A percentile compares a stretch with the other conserved stretches of the same genome.
These are phyloP conservation scores for Oscheius sp. DNA, from an alignment of 2,888 invertebrate genomes.

Conservation along the genomic window DNA sequence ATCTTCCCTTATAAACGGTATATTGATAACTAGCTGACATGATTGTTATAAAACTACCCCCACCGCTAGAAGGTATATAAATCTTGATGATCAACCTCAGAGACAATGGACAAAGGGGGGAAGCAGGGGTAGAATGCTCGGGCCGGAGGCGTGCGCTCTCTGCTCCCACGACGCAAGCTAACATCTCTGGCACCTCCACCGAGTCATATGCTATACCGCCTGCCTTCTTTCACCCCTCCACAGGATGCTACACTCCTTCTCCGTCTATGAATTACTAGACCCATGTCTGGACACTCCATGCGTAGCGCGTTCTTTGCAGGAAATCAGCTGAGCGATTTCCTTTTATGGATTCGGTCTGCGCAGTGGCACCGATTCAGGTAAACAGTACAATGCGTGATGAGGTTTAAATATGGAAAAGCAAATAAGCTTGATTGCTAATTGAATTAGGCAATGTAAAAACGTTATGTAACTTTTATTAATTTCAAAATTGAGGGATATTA, in stretches of 20 bases:
- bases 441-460: too few relatives aligned
- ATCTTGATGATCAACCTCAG: too few relatives aligned
- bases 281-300: slow-evolving; percentile 12
- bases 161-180: slow-evolving; percentile 21
- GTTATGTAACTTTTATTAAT: too few relatives aligned
- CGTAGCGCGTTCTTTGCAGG: slow-evolving; percentile 22
- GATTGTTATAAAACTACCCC: too few relatives aligned
- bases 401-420: background rate
- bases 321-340: slow-evolving; percentile 29
- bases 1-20: too few relatives aligned
- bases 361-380: slow-evolving; percentile 5
- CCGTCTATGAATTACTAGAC: slow-evolving; percentile 6
- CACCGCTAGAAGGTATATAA: too few relatives aligned
- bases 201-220: background rate
- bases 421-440: too few relatives aligned
- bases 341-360: slow-evolving; percentile 24
- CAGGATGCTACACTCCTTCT: background rate
- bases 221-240: slow-evolving; percentile 3
- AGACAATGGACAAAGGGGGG: slow-evolving; percentile 12
- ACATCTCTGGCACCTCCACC: slow-evolving; percentile 19
- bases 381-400: background rate
- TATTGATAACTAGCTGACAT: too few relatives aligned
- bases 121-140: slow-evolving; percentile 12
- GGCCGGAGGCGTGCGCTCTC: slow-evolving; percentile 30
- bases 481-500: too few relatives aligned